phyloP scores from a whole-genome alignment of 1,140 invertebrate species.

The Bombyx mandarina region DNA sequence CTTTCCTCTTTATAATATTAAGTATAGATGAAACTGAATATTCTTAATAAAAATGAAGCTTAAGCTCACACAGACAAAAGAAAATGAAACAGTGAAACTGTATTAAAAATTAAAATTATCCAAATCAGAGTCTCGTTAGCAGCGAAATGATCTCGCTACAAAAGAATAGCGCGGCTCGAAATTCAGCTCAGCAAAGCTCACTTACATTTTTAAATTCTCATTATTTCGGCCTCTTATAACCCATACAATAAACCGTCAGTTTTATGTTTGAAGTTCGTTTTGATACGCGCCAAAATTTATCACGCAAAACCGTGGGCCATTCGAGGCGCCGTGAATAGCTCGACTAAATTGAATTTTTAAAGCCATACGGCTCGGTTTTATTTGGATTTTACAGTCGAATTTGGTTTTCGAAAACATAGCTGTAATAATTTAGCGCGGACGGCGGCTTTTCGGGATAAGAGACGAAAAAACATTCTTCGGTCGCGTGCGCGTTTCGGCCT shows the following conservation, averaged over 20 bases:
- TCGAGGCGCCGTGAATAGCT: slow-evolving; percentile 7
- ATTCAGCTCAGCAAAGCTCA: background rate
- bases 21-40: too few relatives aligned
- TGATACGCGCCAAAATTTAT: slow-evolving; percentile 10
- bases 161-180: too few relatives aligned
- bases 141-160: too few relatives aligned
- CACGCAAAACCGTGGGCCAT: slow-evolving; percentile 10
- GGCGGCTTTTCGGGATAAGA: slow-evolving; percentile 24
- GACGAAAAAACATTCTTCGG: slow-evolving; percentile 24
- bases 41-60: too few relatives aligned
- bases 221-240: slow-evolving; percentile 11
- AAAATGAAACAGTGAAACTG: too few relatives aligned
- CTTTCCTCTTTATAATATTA: too few relatives aligned
- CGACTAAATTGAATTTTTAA: slow-evolving; percentile 39
- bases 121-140: too few relatives aligned
- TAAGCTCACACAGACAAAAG: too few relatives aligned
- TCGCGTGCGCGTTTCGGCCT: slow-evolving; percentile 18
- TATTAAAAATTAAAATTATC: too few relatives aligned
- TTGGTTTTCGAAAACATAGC: slow-evolving; percentile 34
- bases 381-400: slow-evolving; percentile 17
- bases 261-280: slow-evolving; percentile 13
- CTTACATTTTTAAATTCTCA: slow-evolving; percentile 19
- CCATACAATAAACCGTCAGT: slow-evolving; percentile 4
- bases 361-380: slow-evolving; percentile 26
- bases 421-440: slow-evolving; percentile 29